Percentiles rank a stretch among this genome's conserved stretches.
phyloP scores from a whole-genome alignment of 2,113 vertebrate genomes.

The Dermatemys mawii region DNA sequence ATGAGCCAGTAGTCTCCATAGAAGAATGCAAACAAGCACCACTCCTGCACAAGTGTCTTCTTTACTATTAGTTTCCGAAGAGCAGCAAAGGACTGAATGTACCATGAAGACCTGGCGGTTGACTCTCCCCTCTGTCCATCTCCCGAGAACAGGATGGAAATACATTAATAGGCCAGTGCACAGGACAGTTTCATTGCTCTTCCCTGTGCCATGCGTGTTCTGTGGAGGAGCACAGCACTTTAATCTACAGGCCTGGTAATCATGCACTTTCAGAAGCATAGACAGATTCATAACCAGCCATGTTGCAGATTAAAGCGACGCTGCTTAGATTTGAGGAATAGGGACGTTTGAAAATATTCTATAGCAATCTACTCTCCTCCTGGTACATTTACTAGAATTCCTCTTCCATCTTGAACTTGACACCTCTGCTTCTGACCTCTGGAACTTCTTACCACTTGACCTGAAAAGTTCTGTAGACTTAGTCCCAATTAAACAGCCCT shows the following conservation, averaged over 20 bases:
- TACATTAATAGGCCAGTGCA: neutral
- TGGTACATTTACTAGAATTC: accelerated
- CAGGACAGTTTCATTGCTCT: accelerated
- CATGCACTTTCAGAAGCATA: neutral
- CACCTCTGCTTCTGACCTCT: neutral
- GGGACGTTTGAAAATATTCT: neutral
- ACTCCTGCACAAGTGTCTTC: neutral
- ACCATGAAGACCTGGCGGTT: neutral
- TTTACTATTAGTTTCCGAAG: neutral
- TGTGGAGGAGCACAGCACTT: neutral
- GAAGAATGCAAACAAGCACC: accelerated
- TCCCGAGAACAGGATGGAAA: accelerated
- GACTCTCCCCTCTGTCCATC: neutral
- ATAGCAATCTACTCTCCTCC: neutral
- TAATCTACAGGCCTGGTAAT: neutral
- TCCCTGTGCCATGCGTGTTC: accelerated
- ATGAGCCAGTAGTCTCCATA: neutral
- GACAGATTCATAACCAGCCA: accelerated
- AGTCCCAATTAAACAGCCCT: neutral
- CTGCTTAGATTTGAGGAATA: neutral
- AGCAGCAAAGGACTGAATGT: neutral
- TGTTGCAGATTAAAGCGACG: neutral
- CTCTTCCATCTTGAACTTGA: neutral
- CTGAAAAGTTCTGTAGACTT: neutral
- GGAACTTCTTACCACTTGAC: neutral